Evolutionary conservation across 2,888 invertebrate species (phyloP).

Genomic region (Xanthia togata): DNA sequence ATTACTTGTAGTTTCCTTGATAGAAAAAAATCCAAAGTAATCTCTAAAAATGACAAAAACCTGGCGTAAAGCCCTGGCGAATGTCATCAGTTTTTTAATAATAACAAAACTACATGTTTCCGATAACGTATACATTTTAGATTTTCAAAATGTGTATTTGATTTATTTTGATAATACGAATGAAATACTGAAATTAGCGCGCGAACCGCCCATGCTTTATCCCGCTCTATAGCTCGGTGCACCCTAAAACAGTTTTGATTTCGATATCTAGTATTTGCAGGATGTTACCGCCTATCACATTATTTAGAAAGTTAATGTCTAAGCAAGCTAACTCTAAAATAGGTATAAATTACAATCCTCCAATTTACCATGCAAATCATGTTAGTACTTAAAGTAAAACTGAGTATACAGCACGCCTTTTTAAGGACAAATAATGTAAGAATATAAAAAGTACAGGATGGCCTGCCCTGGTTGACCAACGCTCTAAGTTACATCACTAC

Average conservation of each 20-base stretch:
- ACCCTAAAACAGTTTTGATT: not conserved
- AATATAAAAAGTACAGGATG: conserved; percentile 32
- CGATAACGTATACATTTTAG: too few relatives aligned
- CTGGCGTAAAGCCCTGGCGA: too few relatives aligned
- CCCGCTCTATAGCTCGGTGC: too few relatives aligned
- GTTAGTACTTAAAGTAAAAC: not conserved
- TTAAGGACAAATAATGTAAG: not conserved
- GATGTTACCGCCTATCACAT: not conserved
- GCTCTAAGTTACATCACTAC: conserved; percentile 23
- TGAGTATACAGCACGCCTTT: not conserved
- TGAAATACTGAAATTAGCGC: too few relatives aligned
- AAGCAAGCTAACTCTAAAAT: not conserved
- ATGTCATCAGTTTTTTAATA: too few relatives aligned
- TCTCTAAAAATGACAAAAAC: too few relatives aligned
- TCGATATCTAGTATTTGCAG: not conserved
- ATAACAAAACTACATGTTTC: too few relatives aligned
- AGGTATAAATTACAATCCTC: conserved; percentile 7
- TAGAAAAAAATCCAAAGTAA: too few relatives aligned
- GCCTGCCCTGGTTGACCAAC: not conserved
- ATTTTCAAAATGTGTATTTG: too few relatives aligned
- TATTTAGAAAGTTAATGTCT: not conserved
- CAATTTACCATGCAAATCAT: conserved; percentile 1
- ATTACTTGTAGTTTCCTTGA: too few relatives aligned
- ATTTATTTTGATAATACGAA: too few relatives aligned
- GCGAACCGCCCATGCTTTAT: too few relatives aligned